phyloP scores from a whole-genome alignment of 1,140 invertebrate genomes.

The Hesperophylax magnus region DNA sequence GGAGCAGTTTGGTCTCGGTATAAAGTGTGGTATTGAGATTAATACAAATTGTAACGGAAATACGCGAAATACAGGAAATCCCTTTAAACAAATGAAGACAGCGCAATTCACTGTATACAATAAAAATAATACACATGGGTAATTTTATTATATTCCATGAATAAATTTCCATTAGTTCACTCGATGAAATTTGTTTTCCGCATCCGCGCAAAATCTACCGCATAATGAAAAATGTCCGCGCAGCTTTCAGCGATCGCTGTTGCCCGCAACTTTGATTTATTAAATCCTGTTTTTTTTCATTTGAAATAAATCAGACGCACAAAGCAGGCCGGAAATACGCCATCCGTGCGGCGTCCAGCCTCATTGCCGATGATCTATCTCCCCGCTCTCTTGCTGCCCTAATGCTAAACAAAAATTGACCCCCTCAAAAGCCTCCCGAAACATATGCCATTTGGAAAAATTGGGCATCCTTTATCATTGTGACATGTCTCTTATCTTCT shows the following conservation, averaged over 20 bases:
- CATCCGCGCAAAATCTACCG: background rate
- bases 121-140: too few species aligned
- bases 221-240: conserved; percentile 30
- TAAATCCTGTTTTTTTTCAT: conserved; percentile 39
- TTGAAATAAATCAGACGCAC: conserved; percentile 47
- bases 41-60: too few species aligned
- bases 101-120: too few species aligned
- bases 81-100: too few species aligned
- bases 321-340: conserved; percentile 13
- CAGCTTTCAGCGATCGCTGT: conserved; percentile 33
- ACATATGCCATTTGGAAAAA: conserved; percentile 7
- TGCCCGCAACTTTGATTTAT: conserved; percentile 42
- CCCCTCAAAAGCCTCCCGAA: conserved; percentile 3
- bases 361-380: conserved; percentile 18
- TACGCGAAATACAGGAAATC: too few species aligned
- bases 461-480: conserved; percentile 5
- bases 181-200: conserved; percentile 9
- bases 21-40: too few species aligned
- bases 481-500: background rate
- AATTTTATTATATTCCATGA: background rate
- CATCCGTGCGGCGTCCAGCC: background rate
- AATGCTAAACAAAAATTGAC: conserved; percentile 19
- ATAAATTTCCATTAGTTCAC: conserved; percentile 3
- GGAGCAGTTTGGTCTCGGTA: too few species aligned
- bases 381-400: background rate